Evolutionary conservation across 2,888 invertebrate species (phyloP), one percentile per base, ranked within the genome.

Genomic region (Nymphalis polychloros): DNA sequence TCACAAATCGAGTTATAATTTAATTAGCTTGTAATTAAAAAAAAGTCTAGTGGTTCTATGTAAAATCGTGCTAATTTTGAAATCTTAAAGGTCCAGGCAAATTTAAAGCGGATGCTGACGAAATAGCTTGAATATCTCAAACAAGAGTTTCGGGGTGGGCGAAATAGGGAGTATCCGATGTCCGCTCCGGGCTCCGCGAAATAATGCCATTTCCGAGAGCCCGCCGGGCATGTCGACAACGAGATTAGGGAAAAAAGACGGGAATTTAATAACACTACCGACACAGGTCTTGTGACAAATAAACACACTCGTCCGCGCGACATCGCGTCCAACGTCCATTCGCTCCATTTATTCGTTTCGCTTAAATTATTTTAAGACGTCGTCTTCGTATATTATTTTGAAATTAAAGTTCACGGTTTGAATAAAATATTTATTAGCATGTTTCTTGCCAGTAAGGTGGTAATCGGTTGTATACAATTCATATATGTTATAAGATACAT

Each of bases 181-280:
- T 86, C 87, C 87, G 84, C 82, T 80, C 77, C 76, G 72, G 74
- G 75, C 73, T 71, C 70, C 73, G 76, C 79, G 84, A 85, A 87
- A 88, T 91, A 90, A 90, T 90, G 86, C 87, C 80, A 90, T 90
- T 90, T 89, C 89, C 90, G 88, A 84, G 83, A 83, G 81, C 87
- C 88, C 86, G 85, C 84, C 84, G 87, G 85, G 82, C 83, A 84
- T 81, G 82, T 81, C 84, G 83, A 84, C 84, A 84, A 86, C 84
- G 81, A 84, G 85, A 88, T 89, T 88, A 88, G 83, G 87, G 87
- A 83, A 87, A 85, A 85, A 85, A 85, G 81, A 84, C 84, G 87
- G 80, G 85, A 85, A 86, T 87, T 86, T 88, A 88, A 88, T 89
- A 90, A 89, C 86, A 86, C 80, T 79, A 79, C 81, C 79, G 82